phyloP scores from a whole-genome alignment of 2,888 invertebrate species.

The Drosophila quasianomalipes region DNA sequence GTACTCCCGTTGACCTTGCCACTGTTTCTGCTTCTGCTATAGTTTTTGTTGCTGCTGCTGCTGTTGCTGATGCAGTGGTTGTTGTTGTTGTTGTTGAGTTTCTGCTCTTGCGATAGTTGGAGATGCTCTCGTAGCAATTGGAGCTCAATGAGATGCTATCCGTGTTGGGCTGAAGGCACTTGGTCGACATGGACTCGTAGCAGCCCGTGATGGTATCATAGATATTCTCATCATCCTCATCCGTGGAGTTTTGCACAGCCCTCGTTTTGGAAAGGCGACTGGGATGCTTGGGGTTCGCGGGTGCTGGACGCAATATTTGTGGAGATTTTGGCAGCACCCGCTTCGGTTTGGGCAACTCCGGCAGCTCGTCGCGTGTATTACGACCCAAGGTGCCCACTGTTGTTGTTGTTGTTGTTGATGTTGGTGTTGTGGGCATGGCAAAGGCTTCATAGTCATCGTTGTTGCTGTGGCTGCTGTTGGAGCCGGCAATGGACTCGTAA shows the following conservation, averaged over 20 bases:
- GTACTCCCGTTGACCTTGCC: constrained; percentile 26
- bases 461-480: constrained; percentile 20
- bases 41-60: background rate
- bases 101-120: constrained; percentile 68
- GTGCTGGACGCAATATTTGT: constrained; percentile 62
- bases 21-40: background rate
- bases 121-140: constrained; percentile 85
- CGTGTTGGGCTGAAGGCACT: constrained; percentile 51
- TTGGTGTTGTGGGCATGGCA: constrained; percentile 64
- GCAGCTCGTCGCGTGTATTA: constrained; percentile 82
- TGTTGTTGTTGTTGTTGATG: constrained; percentile 63
- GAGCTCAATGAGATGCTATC: constrained; percentile 81
- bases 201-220: constrained; percentile 88
- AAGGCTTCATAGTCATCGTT: constrained; percentile 84
- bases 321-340: constrained; percentile 78
- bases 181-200: constrained; percentile 77
- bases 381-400: constrained; percentile 70
- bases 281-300: constrained; percentile 50
- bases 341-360: constrained; percentile 82
- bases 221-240: constrained; percentile 87
- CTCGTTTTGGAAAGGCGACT: constrained; percentile 9
- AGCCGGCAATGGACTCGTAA: constrained; percentile 83
- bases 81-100: background rate
- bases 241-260: constrained; percentile 23
- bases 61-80: background rate